Evolutionary conservation across 1,140 invertebrate species (phyloP), one percentile per base, ranked within the genome.

Genomic region (Tetramorium alpestre): DNA sequence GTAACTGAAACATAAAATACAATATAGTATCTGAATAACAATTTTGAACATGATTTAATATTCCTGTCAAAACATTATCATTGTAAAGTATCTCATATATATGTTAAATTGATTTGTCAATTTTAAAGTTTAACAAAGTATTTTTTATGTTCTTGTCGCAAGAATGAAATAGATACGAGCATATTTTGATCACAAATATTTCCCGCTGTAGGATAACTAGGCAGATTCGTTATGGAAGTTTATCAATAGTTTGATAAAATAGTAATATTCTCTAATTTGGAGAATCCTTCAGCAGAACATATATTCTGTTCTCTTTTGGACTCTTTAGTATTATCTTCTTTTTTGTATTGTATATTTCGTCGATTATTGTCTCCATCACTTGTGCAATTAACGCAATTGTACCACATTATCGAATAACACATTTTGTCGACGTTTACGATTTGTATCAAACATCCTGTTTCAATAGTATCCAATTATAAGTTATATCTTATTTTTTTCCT

Each of bases 161-260:
- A 62, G 10, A 51, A 64, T 44, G 10, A 73, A 18, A 49, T 22
- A 22, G n/a, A 49, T 8, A 38, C 33, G 33, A 22, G 8, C 44
- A 3, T 33, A 33, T 28, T 22, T 73, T 58, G 6, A 75, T 1
- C 16, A 41, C n/a, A 13, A 47, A 16, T 70, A 28, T 76, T 69
- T 65, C 18, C 67, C n/a, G 3, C 56, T 33, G 70, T 16, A 91
- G 89, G 10, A 62, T 88, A 77, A 82, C 91, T n/a, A 87, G 11
- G 88, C 89, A 49, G 89, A 93, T 22, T 88, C 64, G 6, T 72
- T 94, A 76, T 94, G 94, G 94, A 87, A 81, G 60, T 91, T 90
- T 8, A 92, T 94, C 8, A 93, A 94, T 22, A 92, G 85, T 49
- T 92, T 93, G 41, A 86, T 94, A 33, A 33, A 58, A 88, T 92